Percentiles rank a stretch among this genome's conserved stretches.
Conservation (phyloP, 53 echinoderm and acorn worm genomes). For the Patiria pectinifera region DNA sequence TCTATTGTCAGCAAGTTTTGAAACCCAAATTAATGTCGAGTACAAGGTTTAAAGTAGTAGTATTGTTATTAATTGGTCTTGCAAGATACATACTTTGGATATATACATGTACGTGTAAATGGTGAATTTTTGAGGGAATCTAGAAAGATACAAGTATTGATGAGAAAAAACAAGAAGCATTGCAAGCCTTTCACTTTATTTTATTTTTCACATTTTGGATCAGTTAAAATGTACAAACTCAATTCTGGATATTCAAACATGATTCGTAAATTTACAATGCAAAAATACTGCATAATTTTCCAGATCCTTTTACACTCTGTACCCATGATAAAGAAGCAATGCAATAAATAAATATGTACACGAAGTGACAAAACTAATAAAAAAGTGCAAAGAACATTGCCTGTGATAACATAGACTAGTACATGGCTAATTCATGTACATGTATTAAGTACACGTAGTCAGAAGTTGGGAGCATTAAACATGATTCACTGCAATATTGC, state of each 20-base stretch:
- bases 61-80: too few relatives aligned
- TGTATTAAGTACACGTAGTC: background rate
- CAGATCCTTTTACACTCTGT: background rate
- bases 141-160: too few relatives aligned
- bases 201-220: background rate
- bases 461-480: background rate
- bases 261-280: background rate
- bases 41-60: too few relatives aligned
- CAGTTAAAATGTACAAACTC: background rate
- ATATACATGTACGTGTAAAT: too few relatives aligned
- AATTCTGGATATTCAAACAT: background rate
- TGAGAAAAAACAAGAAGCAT: too few relatives aligned
- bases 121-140: too few relatives aligned
- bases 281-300: background rate
- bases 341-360: background rate
- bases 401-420: too few relatives aligned
- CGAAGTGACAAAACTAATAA: background rate
- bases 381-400: background rate
- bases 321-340: background rate
- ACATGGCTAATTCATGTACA: background rate
- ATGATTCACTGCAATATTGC: too few relatives aligned
- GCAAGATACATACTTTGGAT: too few relatives aligned
- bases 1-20: too few relatives aligned
- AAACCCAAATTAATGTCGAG: too few relatives aligned
- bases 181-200: too few relatives aligned